phyloP scores from a whole-genome alignment of 2,888 invertebrate genomes.

The Plagiodera versicolora region DNA sequence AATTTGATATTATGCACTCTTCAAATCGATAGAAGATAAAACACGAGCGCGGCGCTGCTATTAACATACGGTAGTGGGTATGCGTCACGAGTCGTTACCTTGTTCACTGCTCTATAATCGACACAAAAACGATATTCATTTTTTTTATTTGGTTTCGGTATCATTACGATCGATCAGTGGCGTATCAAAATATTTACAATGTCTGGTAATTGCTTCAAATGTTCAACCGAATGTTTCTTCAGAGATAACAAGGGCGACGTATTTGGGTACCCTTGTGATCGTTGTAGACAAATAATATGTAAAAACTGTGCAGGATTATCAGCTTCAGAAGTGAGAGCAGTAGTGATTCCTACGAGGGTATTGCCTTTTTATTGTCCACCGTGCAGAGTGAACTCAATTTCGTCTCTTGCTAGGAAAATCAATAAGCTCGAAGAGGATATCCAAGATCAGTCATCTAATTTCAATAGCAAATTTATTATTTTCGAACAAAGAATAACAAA shows the following conservation, averaged over 20 bases:
- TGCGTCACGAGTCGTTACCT: slow-evolving; percentile 18
- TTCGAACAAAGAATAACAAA: no score
- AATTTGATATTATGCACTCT: background rate
- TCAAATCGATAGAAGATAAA: background rate
- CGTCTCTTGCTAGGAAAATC: no score
- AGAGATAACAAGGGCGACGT: background rate
- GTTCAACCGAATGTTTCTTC: background rate
- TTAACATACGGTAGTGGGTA: slow-evolving; percentile 6
- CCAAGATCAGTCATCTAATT: no score
- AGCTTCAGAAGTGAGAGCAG: no score
- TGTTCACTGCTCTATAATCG: slow-evolving; percentile 31
- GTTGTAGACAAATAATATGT: background rate
- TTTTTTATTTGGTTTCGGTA: slow-evolving; percentile 31
- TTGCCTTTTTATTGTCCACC: no score
- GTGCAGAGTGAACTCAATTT: no score
- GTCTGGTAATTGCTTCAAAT: background rate
- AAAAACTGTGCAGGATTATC: background rate
- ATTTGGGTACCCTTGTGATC: slow-evolving; percentile 1
- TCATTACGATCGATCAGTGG: no score
- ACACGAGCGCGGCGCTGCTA: background rate
- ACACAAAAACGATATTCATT: slow-evolving; percentile 30
- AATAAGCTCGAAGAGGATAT: no score
- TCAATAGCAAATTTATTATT: no score
- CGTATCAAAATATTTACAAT: background rate
- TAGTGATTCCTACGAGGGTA: background rate